Conservation (phyloP, 2,797 vertebrate species). For the Euthynnus affinis region DNA sequence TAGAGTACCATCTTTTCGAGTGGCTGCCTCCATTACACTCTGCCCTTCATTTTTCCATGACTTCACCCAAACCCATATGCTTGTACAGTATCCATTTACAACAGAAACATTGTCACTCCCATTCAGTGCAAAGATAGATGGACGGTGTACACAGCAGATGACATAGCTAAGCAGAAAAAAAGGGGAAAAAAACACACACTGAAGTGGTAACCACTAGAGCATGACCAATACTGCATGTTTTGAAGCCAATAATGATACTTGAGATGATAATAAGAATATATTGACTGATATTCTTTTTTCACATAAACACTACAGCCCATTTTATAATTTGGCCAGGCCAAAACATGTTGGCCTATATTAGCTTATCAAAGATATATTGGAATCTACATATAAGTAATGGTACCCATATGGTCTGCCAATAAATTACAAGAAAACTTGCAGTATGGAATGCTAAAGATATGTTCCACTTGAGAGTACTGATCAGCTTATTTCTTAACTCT, state of each 20-base stretch:
- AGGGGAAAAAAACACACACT: background rate
- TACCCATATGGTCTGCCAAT: background rate
- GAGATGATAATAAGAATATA: too few relatives aligned
- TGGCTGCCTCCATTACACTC: constrained; percentile 60
- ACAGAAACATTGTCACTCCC: constrained; percentile 8
- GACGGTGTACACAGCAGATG: constrained; percentile 11
- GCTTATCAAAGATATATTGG: too few relatives aligned
- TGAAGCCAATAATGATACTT: too few relatives aligned
- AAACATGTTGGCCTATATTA: background rate
- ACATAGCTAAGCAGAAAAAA: background rate
- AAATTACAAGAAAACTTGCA: background rate
- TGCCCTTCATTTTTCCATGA: constrained; percentile 59
- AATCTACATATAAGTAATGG: too few relatives aligned
- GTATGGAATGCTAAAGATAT: background rate
- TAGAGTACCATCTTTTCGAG: constrained; percentile 57
- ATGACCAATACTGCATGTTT: background rate
- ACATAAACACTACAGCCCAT: background rate
- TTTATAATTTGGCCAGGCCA: background rate
- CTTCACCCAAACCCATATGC: constrained; percentile 39
- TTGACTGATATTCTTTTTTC: background rate
- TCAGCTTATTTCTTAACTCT: too few relatives aligned
- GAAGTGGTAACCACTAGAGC: background rate
- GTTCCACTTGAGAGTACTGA: too few relatives aligned
- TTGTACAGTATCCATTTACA: constrained; percentile 11
- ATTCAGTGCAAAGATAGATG: constrained; percentile 23